Conservation (phyloP, 2,888 invertebrate genomes). For the Hartigia nigra region DNA sequence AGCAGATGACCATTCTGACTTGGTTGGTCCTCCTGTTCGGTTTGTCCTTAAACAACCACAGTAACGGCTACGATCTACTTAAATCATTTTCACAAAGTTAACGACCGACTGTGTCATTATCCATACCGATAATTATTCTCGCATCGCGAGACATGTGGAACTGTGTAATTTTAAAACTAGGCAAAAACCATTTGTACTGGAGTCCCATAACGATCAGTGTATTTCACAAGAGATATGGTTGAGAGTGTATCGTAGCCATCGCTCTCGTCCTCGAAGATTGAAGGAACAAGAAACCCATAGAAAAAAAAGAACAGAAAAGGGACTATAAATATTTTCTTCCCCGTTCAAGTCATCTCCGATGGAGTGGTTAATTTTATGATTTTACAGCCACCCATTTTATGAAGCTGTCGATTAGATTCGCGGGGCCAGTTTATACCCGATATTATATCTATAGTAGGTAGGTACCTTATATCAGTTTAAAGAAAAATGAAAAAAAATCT, state of each 20-base stretch:
- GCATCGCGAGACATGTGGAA: not conserved
- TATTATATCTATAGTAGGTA: not conserved
- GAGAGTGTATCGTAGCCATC: conserved; percentile 29
- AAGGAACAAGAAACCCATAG: conserved; percentile 28
- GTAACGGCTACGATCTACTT: not conserved
- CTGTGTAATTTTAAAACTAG: not conserved
- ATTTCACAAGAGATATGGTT: not conserved
- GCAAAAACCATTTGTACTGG: not conserved
- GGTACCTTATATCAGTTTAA: conserved; percentile 3
- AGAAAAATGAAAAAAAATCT: not conserved
- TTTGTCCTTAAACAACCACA: not conserved
- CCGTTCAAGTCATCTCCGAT: conserved; percentile 32
- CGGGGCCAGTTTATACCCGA: conserved; percentile 43
- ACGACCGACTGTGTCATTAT: not conserved
- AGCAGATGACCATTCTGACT: conserved; percentile 27
- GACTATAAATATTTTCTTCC: conserved; percentile 51
- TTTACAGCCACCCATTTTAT: conserved; percentile 63
- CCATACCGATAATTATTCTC: not conserved
- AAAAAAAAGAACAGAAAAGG: conserved; percentile 40
- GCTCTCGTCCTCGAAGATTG: conserved; percentile 10
- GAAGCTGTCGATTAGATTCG: conserved; percentile 65
- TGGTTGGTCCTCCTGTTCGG: not conserved
- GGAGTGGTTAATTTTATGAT: conserved; percentile 62
- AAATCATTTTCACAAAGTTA: not conserved
- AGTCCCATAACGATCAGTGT: not conserved